These are phyloP conservation scores for Notoglanidium macrostoma DNA, from an alignment of 2,797 vertebrate genomes.

Conservation along the genomic window DNA sequence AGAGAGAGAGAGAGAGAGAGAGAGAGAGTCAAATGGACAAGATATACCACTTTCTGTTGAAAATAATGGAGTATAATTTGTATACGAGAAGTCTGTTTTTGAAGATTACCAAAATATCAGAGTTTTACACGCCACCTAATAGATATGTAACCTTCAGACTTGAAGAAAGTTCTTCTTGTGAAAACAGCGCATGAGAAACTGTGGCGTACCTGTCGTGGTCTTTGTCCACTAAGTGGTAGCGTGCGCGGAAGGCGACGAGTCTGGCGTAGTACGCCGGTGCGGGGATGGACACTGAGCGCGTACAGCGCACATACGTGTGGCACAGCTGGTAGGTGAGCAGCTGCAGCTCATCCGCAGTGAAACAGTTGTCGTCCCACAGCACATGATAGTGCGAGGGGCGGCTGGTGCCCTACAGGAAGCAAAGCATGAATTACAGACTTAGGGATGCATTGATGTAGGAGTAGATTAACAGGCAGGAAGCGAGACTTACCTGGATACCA, in stretches of 20 bases:
- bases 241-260: slow-evolving; percentile 94
- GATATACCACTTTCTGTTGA: neutral
- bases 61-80: neutral
- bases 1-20: neutral
- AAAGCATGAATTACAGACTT: neutral
- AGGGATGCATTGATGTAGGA: neutral
- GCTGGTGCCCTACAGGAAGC: slow-evolving; percentile 88
- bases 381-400: slow-evolving; percentile 99
- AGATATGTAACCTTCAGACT: neutral
- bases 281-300: slow-evolving; percentile 95
- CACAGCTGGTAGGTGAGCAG: slow-evolving; percentile 98
- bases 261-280: slow-evolving; percentile 96
- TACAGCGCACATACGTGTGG: slow-evolving; percentile 97
- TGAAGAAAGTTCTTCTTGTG: neutral
- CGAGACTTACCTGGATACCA: slow-evolving; percentile 90
- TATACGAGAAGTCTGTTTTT: neutral
- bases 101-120: too few relatives aligned
- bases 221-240: slow-evolving; percentile 98
- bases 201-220: slow-evolving; percentile 92
- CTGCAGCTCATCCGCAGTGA: slow-evolving; percentile 96
- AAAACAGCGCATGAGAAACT: too few relatives aligned
- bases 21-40: neutral
- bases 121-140: neutral
- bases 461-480: neutral
- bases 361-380: slow-evolving; percentile 98